Evolutionary conservation across 2,113 vertebrate genomes (phyloP), one percentile per base, ranked within the genome.

Genomic region (Pelecanus crispus): DNA sequence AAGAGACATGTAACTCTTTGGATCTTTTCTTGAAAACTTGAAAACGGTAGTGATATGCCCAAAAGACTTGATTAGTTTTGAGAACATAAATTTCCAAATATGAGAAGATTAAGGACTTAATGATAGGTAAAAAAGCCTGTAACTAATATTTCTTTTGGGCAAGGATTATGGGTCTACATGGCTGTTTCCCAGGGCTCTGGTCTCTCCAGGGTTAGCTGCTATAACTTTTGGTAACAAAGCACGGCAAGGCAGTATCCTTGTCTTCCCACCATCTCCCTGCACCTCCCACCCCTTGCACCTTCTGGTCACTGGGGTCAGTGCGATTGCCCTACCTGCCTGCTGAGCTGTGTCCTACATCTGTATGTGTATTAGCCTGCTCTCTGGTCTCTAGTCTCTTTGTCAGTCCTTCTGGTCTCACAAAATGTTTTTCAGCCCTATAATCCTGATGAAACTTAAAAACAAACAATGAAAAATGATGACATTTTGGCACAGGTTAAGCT

Each of bases 181-280:
- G 10, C 28, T 55, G 55, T 45, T 52, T 89, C 52, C 19, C 21
- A 14, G 44, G 38, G 44, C 21, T 73, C n/a, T 52, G 2, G 3
- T 73, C 56, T 81, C 61, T 89, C 52, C 49, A 31, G 38, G 31
- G 29, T 50, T 32, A n/a, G 11, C 9, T 72, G 38, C 44, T 71
- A 1, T 45, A 21, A 31, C 8, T 78, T 89, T 55, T 40, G 47
- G 8, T 45, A 55, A 3, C 21, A 44, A 71, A 81, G 38, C 15
- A 2, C 17, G 17, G 10, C 0, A 0, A 67, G 29, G 56, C 2
- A 2, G 9, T 38, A 38, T 26, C 67, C 36, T 52, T 83, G 40
- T 52, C 40, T 22, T 85, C 21, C 38, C 36, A 16, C 28, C 13
- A 29, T 15, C 63, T 63, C 58, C 52, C 62, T 65, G 20, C 40